Conservation (phyloP, 53 echinoderm and acorn worm species). For the Crossaster papposus region DNA sequence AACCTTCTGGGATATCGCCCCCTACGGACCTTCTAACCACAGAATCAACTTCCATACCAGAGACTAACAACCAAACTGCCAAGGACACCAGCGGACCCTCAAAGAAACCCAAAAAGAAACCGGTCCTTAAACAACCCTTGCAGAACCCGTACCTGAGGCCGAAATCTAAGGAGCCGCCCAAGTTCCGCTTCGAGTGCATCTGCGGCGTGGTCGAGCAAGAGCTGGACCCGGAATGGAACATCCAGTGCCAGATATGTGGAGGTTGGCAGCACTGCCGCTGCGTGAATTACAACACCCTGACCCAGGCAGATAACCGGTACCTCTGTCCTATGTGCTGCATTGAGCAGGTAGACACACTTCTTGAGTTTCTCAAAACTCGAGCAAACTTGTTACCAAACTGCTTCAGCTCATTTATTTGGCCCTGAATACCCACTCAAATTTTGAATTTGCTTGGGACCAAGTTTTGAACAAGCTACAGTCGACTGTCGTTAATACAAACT, state of each 20-base stretch:
- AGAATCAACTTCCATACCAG: neutral
- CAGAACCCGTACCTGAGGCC: constrained; percentile 12
- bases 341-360: constrained; percentile 33
- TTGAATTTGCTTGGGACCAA: too few species aligned
- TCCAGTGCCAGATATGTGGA: constrained; percentile 71
- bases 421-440: too few species aligned
- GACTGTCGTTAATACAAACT: too few species aligned
- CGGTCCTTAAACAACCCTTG: neutral
- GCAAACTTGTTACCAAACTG: neutral
- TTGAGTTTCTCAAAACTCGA: neutral
- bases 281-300: constrained; percentile 66
- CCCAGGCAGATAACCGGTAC: constrained; percentile 51
- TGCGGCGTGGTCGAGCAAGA: constrained; percentile 70
- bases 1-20: neutral
- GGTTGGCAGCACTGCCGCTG: constrained; percentile 90
- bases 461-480: too few species aligned
- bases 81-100: neutral
- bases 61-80: neutral
- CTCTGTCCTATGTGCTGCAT: constrained; percentile 82
- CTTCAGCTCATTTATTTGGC: too few species aligned
- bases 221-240: constrained; percentile 43
- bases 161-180: neutral
- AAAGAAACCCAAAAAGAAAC: constrained; percentile 29
- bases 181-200: constrained; percentile 70
- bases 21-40: neutral